Conservation (phyloP, 2,888 invertebrate genomes). For the Leptothorax acervorum region DNA sequence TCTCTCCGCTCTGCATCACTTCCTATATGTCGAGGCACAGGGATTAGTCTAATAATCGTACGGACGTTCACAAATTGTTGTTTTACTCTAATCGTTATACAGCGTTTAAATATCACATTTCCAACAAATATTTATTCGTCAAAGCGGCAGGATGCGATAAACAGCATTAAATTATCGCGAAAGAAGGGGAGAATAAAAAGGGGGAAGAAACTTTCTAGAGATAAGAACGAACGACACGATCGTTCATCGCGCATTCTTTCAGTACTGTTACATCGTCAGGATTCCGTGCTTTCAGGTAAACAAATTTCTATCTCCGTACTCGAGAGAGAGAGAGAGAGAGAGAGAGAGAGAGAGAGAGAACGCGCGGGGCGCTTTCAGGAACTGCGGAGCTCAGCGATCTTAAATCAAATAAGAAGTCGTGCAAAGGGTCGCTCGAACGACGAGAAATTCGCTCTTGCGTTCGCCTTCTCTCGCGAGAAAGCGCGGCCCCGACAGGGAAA, state of each 20-base stretch:
- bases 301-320: constrained; percentile 39
- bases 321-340: not conserved
- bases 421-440: constrained; percentile 48
- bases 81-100: not conserved
- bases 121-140: not conserved
- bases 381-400: constrained; percentile 50
- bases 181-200: constrained; percentile 10
- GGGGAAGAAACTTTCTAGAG: constrained; percentile 43
- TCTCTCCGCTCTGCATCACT: constrained; percentile 14
- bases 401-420: constrained; percentile 57
- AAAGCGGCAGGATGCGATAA: constrained; percentile 1
- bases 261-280: constrained; percentile 36
- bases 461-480: constrained; percentile 56
- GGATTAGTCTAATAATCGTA: constrained; percentile 21
- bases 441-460: constrained; percentile 49
- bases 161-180: constrained; percentile 20
- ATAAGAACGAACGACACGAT: constrained; percentile 32
- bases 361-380: constrained; percentile 16
- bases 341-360: not conserved
- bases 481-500: not conserved
- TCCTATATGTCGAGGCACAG: not conserved
- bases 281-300: constrained; percentile 50
- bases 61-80: not conserved
- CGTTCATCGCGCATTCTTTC: constrained; percentile 52
- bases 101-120: constrained; percentile 7